Base-by-base conservation (phyloP, 2,113 vertebrate genomes). In the human (Homo sapiens) region DNA sequence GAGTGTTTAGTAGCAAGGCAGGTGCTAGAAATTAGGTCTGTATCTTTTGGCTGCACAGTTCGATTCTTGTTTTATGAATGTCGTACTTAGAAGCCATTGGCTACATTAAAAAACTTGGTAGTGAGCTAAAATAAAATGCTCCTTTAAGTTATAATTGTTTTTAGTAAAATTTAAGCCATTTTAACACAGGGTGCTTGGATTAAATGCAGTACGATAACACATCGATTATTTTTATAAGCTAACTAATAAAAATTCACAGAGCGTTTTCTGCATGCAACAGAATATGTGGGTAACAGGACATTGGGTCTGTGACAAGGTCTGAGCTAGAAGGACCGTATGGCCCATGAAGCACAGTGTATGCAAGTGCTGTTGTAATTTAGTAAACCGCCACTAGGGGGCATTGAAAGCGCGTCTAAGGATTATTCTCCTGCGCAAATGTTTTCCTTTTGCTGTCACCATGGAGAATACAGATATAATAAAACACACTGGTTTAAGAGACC, bases 311-410 rank as follows among this genome's bases (percentile, higher is more conserved):
- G 27, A 9, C 20, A 4, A 0, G 35, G 23, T 52, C 48, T 35
- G 4, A 40, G 66, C 1, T 68, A 8, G 13, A 35, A 16, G 2
- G 32, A 64, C 27, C 5, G 0, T 18, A 0, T 18, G 32, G 66
- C 66, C 32, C 30, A n/a, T 18, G 16, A 68, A 68, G 32, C 7
- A n/a, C 14, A 68, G 14, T 8, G 32, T 6, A 8, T 20, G 80
- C 38, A 17, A 12, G 22, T 5, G 1, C 38, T 32, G 8, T 32
- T 83, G 79, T 61, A 87, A 43, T 81, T 59, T 8, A 52, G 45
- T 0, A 18, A 86, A 4, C 6, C 14, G 92, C 90, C 98, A 92
- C 97, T 64, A 96, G 98, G 92, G 96, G 97, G 64, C 96, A 82
- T 1, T 45, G 11, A 8, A 76, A 27, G 73, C 35, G 0, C 40